phyloP scores from a whole-genome alignment of 2,797 vertebrate species.

The Moxostoma hubbsi region DNA sequence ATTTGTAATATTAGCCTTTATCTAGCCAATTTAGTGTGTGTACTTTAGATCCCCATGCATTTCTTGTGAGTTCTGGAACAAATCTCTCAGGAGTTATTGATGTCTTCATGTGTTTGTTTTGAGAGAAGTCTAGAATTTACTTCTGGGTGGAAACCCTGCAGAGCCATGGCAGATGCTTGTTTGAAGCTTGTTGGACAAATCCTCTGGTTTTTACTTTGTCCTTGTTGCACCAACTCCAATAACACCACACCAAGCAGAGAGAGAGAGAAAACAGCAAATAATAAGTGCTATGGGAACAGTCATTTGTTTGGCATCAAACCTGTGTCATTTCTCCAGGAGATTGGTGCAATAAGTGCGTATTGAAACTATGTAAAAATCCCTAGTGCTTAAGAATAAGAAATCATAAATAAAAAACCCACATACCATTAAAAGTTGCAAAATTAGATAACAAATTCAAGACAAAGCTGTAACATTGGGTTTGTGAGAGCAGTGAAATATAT shows the following conservation, averaged over 20 bases:
- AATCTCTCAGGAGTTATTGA: slow-evolving; percentile 39
- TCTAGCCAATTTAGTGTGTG: slow-evolving; percentile 3
- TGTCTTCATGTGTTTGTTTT: slow-evolving; percentile 40
- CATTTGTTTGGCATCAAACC: slow-evolving; percentile 59
- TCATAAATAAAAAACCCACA: not conserved
- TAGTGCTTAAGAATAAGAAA: slow-evolving; percentile 34
- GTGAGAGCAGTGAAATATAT: slow-evolving; percentile 25
- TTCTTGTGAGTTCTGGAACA: slow-evolving; percentile 25
- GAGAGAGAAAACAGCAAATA: slow-evolving; percentile 55
- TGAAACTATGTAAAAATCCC: slow-evolving; percentile 52
- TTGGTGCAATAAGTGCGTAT: slow-evolving; percentile 48
- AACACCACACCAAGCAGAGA: slow-evolving; percentile 57
- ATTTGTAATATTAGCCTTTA: not conserved
- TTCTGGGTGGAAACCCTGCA: slow-evolving; percentile 32
- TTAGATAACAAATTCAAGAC: slow-evolving; percentile 3
- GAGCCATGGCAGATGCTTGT: slow-evolving; percentile 41
- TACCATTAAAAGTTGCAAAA: slow-evolving; percentile 26
- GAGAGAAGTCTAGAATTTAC: slow-evolving; percentile 38
- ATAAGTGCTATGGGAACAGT: slow-evolving; percentile 50
- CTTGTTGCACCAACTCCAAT: slow-evolving; percentile 58
- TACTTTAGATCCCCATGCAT: slow-evolving; percentile 21
- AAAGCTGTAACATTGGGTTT: slow-evolving; percentile 1
- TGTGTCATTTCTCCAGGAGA: slow-evolving; percentile 48
- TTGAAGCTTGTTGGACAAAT: slow-evolving; percentile 63
- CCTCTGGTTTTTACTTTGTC: slow-evolving; percentile 59